Percentiles rank a stretch among this genome's conserved stretches.
Conservation (phyloP, 1,140 invertebrate genomes). For the Teleopsis dalmanni region DNA sequence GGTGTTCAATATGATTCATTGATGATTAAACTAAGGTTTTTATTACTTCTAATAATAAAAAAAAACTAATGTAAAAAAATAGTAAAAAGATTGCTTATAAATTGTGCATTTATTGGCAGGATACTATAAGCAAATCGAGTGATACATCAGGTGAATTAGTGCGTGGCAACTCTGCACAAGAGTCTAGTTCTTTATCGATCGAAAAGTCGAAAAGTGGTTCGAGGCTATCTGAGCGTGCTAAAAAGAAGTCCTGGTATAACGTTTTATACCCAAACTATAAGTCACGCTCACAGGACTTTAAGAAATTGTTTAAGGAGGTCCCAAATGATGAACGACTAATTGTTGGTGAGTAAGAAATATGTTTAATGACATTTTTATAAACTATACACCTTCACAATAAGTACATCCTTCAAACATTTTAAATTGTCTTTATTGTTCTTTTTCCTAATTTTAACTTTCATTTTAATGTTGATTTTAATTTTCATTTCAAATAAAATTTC, state of each 20-base stretch:
- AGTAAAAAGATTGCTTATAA: no score
- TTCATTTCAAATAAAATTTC: not conserved
- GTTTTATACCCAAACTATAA: conserved; percentile 90
- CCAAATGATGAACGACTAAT: conserved; percentile 84
- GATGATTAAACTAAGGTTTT: no score
- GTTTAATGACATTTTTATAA: no score
- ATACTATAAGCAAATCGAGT: conserved; percentile 18
- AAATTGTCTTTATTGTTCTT: no score
- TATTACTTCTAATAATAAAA: no score
- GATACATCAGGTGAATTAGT: conserved; percentile 19
- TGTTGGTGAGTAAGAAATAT: conserved; percentile 63
- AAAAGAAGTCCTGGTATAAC: conserved; percentile 81
- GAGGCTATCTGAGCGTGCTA: conserved; percentile 48
- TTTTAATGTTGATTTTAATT: no score
- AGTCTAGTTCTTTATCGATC: conserved; percentile 23
- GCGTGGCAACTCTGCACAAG: conserved; percentile 22
- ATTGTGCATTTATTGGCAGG: no score
- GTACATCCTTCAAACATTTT: no score
- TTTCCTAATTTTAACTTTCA: no score
- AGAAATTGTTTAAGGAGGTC: conserved; percentile 84
- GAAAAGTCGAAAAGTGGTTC: conserved; percentile 35
- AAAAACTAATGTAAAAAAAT: no score
- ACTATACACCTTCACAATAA: no score
- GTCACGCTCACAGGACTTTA: conserved; percentile 85
- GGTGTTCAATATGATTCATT: no score